phyloP scores from a whole-genome alignment of 2,113 vertebrate genomes.

The Eulemur macaco region DNA sequence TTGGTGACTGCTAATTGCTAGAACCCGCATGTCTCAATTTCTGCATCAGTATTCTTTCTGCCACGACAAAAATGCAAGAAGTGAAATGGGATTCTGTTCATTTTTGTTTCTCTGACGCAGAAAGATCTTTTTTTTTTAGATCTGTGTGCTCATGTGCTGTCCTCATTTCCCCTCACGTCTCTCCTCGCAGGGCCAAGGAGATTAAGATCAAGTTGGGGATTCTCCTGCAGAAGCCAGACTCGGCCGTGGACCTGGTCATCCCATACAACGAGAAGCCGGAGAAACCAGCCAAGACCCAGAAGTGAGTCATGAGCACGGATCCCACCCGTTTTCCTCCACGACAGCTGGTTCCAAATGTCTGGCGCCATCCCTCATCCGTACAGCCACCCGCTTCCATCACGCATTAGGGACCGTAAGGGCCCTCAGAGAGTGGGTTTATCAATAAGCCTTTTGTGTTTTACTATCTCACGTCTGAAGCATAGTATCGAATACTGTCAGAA shows the following conservation, averaged over 20 bases:
- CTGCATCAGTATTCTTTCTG: neutral
- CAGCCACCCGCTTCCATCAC: neutral
- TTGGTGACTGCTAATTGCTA: neutral
- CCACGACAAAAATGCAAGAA: neutral
- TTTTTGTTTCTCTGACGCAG: neutral
- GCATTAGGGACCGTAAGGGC: neutral
- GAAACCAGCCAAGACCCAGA: slow-evolving; percentile 92
- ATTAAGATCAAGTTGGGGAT: slow-evolving; percentile 96
- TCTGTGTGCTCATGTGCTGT: neutral
- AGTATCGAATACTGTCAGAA: neutral
- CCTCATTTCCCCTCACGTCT: neutral
- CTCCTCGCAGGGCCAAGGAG: slow-evolving; percentile 92
- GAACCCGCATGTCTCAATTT: neutral
- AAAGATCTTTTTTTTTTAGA: neutral
- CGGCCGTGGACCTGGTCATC: slow-evolving; percentile 92
- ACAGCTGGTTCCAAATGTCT: neutral
- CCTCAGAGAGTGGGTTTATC: neutral
- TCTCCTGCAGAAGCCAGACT: slow-evolving; percentile 95
- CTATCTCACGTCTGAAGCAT: neutral
- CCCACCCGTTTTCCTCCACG: neutral
- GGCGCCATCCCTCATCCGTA: neutral
- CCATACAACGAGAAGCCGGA: slow-evolving; percentile 92
- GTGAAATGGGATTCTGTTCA: neutral
- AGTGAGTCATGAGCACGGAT: slow-evolving; percentile 86
- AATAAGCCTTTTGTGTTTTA: neutral